Conservation (phyloP, 2,113 vertebrate genomes). For the Toxotes jaculatrix region DNA sequence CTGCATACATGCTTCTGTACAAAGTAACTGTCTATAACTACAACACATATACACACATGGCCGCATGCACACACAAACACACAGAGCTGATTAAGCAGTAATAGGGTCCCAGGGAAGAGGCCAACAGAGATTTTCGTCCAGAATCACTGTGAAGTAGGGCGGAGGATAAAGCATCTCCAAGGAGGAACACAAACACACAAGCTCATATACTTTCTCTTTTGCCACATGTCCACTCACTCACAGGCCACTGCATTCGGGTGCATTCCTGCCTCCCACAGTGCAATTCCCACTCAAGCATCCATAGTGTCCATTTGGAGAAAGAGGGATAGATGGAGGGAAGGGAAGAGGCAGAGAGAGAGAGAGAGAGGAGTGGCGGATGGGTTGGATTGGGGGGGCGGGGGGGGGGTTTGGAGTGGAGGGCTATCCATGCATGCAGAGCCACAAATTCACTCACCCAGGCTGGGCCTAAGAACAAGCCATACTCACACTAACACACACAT, state of each 20-base stretch:
- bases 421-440: slow-evolving; percentile 79
- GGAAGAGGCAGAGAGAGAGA: slow-evolving; percentile 28
- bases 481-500: slow-evolving; percentile 48
- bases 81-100: slow-evolving; percentile 58
- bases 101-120: slow-evolving; percentile 58
- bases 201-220: slow-evolving; percentile 48
- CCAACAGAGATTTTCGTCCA: slow-evolving; percentile 67
- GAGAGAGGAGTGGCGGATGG: slow-evolving; percentile 26
- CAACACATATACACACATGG: slow-evolving; percentile 6
- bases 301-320: slow-evolving; percentile 73
- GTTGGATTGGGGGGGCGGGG: slow-evolving; percentile 14
- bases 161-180: slow-evolving; percentile 77
- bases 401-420: slow-evolving; percentile 23
- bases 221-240: slow-evolving; percentile 80
- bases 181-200: slow-evolving; percentile 67
- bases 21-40: slow-evolving; percentile 3
- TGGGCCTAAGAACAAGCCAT: slow-evolving; percentile 60
- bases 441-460: slow-evolving; percentile 70
- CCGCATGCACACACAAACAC: slow-evolving; percentile 5
- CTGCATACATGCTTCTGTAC: neutral
- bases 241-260: slow-evolving; percentile 69
- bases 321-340: slow-evolving; percentile 63
- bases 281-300: slow-evolving; percentile 79
- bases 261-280: slow-evolving; percentile 63
- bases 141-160: slow-evolving; percentile 79